Conservation (phyloP, 2,797 vertebrate genomes). For the Toxotes lorentzi region DNA sequence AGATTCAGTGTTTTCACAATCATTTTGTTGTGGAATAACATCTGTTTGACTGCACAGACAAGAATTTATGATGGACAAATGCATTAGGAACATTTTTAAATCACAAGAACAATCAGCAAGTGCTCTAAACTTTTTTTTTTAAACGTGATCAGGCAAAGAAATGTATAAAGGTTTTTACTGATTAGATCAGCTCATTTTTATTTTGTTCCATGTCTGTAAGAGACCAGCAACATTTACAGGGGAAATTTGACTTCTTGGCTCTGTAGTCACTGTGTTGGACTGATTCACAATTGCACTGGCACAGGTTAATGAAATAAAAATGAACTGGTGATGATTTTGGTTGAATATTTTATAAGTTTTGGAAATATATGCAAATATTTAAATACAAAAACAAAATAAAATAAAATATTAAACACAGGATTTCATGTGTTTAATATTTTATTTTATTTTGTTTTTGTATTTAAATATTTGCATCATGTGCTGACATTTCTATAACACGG, state of each 20-base stretch:
- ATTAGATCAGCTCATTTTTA: not conserved
- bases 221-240: not conserved
- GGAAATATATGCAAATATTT: too few species aligned
- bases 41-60: not conserved
- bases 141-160: too few species aligned
- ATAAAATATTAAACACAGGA: too few species aligned
- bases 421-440: constrained; percentile 11
- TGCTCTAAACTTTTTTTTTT: too few species aligned
- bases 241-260: not conserved
- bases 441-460: not conserved
- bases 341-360: constrained; percentile 7
- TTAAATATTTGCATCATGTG: not conserved
- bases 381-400: too few species aligned
- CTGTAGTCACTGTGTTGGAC: not conserved
- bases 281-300: not conserved
- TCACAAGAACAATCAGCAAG: too few species aligned
- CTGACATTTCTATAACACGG: not conserved
- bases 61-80: not conserved
- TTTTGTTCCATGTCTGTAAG: not conserved
- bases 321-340: too few species aligned
- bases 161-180: not conserved
- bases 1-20: not conserved
- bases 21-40: not conserved
- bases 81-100: not conserved
- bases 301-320: not conserved